Evolutionary conservation across 2,113 vertebrate genomes (phyloP), one percentile per base, ranked within the genome.

Genomic region (Haplochromis burtoni): DNA sequence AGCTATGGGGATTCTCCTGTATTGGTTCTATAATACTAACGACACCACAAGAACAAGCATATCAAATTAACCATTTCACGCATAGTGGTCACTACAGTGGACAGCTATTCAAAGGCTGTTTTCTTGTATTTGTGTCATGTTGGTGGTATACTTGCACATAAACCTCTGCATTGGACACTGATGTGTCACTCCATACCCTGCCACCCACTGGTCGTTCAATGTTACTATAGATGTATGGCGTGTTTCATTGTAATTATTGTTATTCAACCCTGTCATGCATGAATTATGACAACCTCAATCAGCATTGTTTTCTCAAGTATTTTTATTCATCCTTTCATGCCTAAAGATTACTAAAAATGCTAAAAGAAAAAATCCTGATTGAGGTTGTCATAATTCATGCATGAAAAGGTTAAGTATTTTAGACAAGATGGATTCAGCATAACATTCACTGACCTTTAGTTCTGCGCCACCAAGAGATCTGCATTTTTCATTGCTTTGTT

Each of bases 241-340:
- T 11, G 59, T 63, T 63, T 33, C 59, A 63, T 63, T 33, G 59
- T 63, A 63, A 63, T 63, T 33, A 63, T 63, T 63, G 59, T 63
- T 63, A 63, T 63, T 63, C 0, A 63, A 19, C 16, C 59, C 29
- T 0, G 4, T 3, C 29, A 33, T 33, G 59, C 2, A 0, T 63
- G 0, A 63, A 63, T 63, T 63, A 63, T 63, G 6, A 63, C 59
- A 63, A 63, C 29, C 29, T 4, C 16, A 63, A 33, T 63, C 29
- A 63, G 59, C 1, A 33, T 63, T 63, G 7, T 0, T 7, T 63
- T 61, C 57, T 3, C 16, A 63, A 33, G 59, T 33, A 0, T 7
- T 63, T 63, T 63, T 63, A 63, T 63, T 63, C 59, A 63, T 63
- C 59, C 31, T 35, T 63, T 63, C 29, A 63, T 63, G 16, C 10